These are phyloP conservation scores for Heteromyza rotundicornis DNA, from an alignment of 2,888 invertebrate species.

Conservation along the genomic window DNA sequence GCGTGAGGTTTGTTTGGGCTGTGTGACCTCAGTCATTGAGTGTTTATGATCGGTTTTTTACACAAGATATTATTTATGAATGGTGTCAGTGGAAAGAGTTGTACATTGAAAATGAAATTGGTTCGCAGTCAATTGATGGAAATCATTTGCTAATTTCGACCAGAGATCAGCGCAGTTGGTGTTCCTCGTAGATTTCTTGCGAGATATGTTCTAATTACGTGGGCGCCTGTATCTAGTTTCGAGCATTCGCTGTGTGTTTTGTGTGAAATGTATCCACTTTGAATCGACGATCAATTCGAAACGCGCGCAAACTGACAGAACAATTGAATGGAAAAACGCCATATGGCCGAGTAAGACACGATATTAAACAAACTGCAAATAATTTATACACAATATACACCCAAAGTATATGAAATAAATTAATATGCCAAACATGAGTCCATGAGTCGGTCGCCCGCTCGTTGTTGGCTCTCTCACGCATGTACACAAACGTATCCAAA, in stretches of 20 bases:
- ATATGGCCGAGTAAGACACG: constrained; percentile 18
- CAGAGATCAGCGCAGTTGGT: too few species aligned
- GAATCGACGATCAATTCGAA: too few species aligned
- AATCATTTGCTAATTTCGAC: too few species aligned
- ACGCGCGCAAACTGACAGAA: too few species aligned
- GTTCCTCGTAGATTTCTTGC: too few species aligned
- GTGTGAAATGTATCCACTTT: not conserved
- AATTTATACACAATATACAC: constrained; percentile 13
- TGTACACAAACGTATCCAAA: constrained; percentile 6
- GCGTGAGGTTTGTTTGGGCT: not conserved
- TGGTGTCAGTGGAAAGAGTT: too few species aligned
- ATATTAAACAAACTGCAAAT: constrained; percentile 13
- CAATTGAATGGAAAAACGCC: constrained; percentile 14
- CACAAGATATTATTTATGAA: too few species aligned
- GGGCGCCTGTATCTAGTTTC: not conserved
- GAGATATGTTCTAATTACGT: not conserved
- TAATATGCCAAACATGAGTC: constrained; percentile 26
- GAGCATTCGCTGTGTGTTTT: not conserved
- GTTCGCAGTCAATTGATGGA: too few species aligned
- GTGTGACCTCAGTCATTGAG: constrained; percentile 3
- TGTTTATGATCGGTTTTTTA: too few species aligned
- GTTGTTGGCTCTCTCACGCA: constrained; percentile 7
- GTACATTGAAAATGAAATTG: too few species aligned
- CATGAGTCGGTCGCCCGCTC: too few species aligned
- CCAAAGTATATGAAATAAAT: constrained; percentile 22